These are phyloP conservation scores for Drosophila ohnishii DNA, from an alignment of 1,140 invertebrate genomes.

Conservation along the genomic window DNA sequence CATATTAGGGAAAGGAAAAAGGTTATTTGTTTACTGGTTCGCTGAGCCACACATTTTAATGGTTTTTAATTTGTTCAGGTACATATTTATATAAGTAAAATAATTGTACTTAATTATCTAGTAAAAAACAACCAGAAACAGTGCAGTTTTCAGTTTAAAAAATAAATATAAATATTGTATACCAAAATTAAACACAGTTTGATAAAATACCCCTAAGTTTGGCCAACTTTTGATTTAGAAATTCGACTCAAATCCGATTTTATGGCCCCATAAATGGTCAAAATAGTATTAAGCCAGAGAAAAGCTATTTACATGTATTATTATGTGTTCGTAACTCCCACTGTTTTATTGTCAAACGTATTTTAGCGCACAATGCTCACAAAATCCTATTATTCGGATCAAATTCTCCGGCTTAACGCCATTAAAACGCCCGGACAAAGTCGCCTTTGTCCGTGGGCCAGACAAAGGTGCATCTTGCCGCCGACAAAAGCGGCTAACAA, in stretches of 20 bases:
- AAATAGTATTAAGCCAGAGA: slow-evolving; percentile 13
- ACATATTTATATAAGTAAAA: background rate
- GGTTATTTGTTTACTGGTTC: background rate
- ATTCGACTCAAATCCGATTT: background rate
- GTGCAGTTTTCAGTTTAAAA: background rate
- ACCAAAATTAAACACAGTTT: background rate
- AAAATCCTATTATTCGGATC: slow-evolving; percentile 24
- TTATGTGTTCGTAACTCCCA: slow-evolving; percentile 33
- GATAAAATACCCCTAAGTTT: background rate
- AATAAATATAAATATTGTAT: background rate
- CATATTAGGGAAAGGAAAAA: background rate
- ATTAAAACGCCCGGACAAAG: slow-evolving; percentile 22
- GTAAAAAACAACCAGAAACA: background rate
- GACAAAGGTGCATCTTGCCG: slow-evolving; percentile 11
- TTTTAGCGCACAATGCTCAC: slow-evolving; percentile 11
- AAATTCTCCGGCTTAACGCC: slow-evolving; percentile 20
- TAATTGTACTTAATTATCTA: background rate
- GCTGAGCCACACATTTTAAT: background rate
- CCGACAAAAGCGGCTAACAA: slow-evolving; percentile 51
- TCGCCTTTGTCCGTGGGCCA: slow-evolving; percentile 3
- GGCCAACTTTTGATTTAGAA: background rate
- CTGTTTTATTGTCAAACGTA: slow-evolving; percentile 21
- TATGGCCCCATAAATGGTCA: slow-evolving; percentile 5
- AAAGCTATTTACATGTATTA: slow-evolving; percentile 13
- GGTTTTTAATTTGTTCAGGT: background rate